These are phyloP conservation scores for Anodontia alba DNA, from an alignment of 2,888 invertebrate genomes.

Conservation along the genomic window DNA sequence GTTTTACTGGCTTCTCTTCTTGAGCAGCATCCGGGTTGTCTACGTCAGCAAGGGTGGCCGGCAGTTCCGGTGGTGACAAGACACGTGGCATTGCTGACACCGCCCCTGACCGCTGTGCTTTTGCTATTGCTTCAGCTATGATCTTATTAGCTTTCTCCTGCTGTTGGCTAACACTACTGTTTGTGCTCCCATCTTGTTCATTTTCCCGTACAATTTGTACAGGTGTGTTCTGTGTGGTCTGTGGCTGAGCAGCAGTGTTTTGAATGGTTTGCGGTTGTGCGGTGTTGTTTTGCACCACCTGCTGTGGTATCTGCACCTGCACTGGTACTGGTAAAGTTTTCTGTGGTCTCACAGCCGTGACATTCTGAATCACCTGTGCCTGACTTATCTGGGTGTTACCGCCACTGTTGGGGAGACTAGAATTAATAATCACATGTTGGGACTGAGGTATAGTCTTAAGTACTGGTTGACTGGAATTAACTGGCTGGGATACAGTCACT, in stretches of 20 bases:
- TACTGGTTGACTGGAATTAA: constrained; percentile 21
- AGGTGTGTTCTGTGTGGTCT: background rate
- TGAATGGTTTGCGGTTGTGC: background rate
- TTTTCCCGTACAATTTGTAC: background rate
- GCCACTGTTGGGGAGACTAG: constrained; percentile 18
- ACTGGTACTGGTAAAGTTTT: background rate
- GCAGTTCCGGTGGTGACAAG: constrained; percentile 65
- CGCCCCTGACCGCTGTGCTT: constrained; percentile 70
- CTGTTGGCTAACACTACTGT: constrained; percentile 25
- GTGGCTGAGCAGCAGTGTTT: background rate
- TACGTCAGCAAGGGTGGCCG: constrained; percentile 73
- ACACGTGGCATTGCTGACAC: constrained; percentile 49
- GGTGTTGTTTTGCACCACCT: constrained; percentile 9
- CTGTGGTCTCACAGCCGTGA: background rate
- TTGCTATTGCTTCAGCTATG: constrained; percentile 77
- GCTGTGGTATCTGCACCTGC: constrained; percentile 19
- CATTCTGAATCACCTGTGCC: background rate
- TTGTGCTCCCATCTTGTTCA: background rate
- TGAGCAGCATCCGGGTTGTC: constrained; percentile 54
- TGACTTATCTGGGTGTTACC: constrained; percentile 14
- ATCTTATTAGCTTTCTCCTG: constrained; percentile 79
- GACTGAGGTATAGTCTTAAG: constrained; percentile 27
- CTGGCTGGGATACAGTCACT: constrained; percentile 1
- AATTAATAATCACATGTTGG: constrained; percentile 42
- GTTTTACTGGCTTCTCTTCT: constrained; percentile 49